Evolutionary conservation across 2,888 invertebrate species (phyloP).

Genomic region (Xestia xanthographa): DNA sequence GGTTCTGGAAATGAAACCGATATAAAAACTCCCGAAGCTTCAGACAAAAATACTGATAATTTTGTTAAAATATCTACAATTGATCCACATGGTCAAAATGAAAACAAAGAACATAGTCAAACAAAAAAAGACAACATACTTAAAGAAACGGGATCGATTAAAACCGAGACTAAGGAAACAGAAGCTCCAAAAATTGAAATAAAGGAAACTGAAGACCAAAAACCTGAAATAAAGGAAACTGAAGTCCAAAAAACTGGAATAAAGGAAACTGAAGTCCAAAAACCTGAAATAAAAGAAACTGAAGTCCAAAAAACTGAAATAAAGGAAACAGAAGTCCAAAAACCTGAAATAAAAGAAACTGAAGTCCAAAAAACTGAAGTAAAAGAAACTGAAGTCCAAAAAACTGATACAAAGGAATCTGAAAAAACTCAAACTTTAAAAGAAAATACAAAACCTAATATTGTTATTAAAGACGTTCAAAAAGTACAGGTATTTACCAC

Average conservation of each 20-base stretch:
- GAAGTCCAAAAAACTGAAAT: constrained; percentile 6
- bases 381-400: constrained; percentile 8
- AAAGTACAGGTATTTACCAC: constrained; percentile 68
- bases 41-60: constrained; percentile 73
- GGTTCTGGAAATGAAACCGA: constrained; percentile 71
- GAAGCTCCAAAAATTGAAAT: constrained; percentile 8
- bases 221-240: constrained; percentile 23
- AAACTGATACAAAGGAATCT: constrained; percentile 22
- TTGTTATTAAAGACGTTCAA: constrained; percentile 62
- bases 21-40: constrained; percentile 55
- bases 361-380: constrained; percentile 10
- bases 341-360: background rate
- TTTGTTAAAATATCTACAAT: constrained; percentile 86
- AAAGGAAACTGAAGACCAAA: constrained; percentile 8
- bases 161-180: constrained; percentile 12
- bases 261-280: background rate
- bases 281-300: constrained; percentile 13
- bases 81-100: constrained; percentile 77
- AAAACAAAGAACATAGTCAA: constrained; percentile 42
- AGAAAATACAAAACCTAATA: constrained; percentile 42
- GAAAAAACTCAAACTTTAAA: constrained; percentile 40
- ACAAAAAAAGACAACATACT: constrained; percentile 51
- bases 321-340: constrained; percentile 26
- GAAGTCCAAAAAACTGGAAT: constrained; percentile 14
- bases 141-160: constrained; percentile 6